Base-by-base conservation (phyloP, 2,888 invertebrate genomes). In the Philaethria dido region DNA sequence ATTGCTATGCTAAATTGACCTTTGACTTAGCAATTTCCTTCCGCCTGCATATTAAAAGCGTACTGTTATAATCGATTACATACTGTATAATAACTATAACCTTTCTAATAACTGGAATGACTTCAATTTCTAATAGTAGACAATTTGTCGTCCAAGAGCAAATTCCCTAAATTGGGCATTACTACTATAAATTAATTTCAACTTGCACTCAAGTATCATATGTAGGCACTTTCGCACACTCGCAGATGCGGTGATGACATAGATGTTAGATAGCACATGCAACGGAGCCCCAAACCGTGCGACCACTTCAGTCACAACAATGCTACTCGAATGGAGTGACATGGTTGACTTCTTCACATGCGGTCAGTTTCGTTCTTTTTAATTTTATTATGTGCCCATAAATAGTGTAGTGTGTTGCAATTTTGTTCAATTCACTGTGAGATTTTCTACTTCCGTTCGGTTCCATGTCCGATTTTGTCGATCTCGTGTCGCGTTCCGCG, bases 271-370 rank as follows among this genome's bases (percentile, higher is more conserved):
- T 86, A 82, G 78, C 66, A 64, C 52, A 70, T 69, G 64, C 67
- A 66, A 65, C 61, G 57, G 66, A 66, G 62, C 68, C 78, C 79
- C 70, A 79, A 87, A 83, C 80, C 81, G 85, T 84, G 86, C 74
- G 85, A 84, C 77, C 76, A 70, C 72, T 77, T 88, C 89, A 92
- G 92, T 92, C 83, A 83, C 82, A 85, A 86, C 80, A 80, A 89
- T 89, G 90, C 82, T 88, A 85, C 85, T 91, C 88, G 86, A 88
- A 86, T 90, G 89, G 87, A 86, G 87, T 82, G 92, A 92, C 91
- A 89, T 90, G 89, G 81, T 91, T 76, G 89, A 89, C 77, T 89
- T 89, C 80, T 83, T 91, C 75, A 80, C 82, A 73, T 89, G 90
- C 80, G 92, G 92, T 91, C 86, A 86, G 89, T 90, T 82, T 75